Evolutionary conservation across 1,140 invertebrate genomes (phyloP), one percentile per base, ranked within the genome.

Genomic region (Telenomus remus): DNA sequence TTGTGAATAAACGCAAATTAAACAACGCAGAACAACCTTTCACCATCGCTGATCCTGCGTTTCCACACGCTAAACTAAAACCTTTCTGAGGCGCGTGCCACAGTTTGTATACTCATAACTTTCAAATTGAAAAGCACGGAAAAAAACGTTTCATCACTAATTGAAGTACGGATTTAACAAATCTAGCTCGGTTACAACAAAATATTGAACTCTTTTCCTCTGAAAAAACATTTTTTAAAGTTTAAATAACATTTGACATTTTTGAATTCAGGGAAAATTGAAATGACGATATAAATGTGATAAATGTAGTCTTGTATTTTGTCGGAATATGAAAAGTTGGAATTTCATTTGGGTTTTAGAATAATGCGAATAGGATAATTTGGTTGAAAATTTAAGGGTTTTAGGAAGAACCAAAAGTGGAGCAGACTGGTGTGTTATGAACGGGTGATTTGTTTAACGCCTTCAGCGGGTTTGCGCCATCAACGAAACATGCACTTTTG

Each of bases 1-100:
- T 65, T 54, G 65, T 72, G 69, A 72, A 72, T 65, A 72, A 65
- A 72, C 60, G 69, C 65, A 54, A 60, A 54, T 49, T 59, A 59
- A 39, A 46, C 57, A 51, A 59, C 69, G 55, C 69, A 27, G 6
- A 48, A 59, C 60, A 59, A 64, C 69, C 69, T 72, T 72, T 72
- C 69, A 72, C 69, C 69, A 72, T 65, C 19, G 19, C 19, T 65
- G 69, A 72, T 72, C 60, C 56, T 65, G 59, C 16, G 44, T 64
- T 64, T 72, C 69, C 66, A 57, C 43, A 50, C 57, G 51, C 56
- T 44, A 70, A 60, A n/a, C n/a, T 27, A 27, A 27, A 27, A 27
- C 55, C 47, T 48, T 33, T 42, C 14, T 50, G 42, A 56, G 15
- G 42, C 55, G 56, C 65, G 50, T 42, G 65, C 55, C 55, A 9